Evolutionary conservation across 2,888 invertebrate species (phyloP).

Genomic region (Tetrapedia diversipes): DNA sequence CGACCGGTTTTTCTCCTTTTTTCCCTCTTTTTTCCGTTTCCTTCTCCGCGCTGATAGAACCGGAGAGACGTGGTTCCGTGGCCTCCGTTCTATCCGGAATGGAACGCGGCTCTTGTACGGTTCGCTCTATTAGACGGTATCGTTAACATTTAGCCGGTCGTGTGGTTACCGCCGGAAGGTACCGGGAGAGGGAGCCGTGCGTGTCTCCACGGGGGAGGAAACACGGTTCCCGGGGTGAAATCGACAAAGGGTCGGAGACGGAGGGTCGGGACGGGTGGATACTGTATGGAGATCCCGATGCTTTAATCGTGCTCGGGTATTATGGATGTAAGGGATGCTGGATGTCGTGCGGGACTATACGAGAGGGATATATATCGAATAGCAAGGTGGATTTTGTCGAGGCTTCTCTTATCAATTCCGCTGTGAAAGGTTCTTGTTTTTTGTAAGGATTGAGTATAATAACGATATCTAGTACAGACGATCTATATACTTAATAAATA

Average conservation of each 20-base stretch:
- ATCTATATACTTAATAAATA: too few relatives aligned
- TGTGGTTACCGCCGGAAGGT: slow-evolving; percentile 24
- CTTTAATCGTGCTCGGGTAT: slow-evolving; percentile 23
- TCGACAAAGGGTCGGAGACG: slow-evolving; percentile 26
- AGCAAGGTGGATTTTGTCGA: not conserved
- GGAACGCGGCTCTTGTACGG: slow-evolving; percentile 29
- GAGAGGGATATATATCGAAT: too few relatives aligned
- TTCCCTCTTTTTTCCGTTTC: not conserved
- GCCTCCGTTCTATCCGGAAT: slow-evolving; percentile 20
- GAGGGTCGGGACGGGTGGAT: slow-evolving; percentile 10
- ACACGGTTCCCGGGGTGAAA: not conserved
- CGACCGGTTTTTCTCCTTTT: slow-evolving; percentile 38
- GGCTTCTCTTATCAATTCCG: too few relatives aligned
- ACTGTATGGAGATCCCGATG: not conserved
- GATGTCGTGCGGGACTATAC: too few relatives aligned
- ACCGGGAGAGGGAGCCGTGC: not conserved
- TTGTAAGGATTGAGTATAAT: too few relatives aligned
- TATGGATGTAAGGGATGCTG: too few relatives aligned
- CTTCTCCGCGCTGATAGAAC: slow-evolving; percentile 14
- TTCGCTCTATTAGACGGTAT: slow-evolving; percentile 71
- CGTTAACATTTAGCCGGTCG: slow-evolving; percentile 50
- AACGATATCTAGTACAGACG: too few relatives aligned
- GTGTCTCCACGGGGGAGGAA: slow-evolving; percentile 24
- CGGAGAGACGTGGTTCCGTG: not conserved
- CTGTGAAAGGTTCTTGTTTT: too few relatives aligned